A percentile compares a stretch with the other conserved stretches of the same genome.
Evolutionary conservation across 2,888 invertebrate species (phyloP).

Genomic region (Branchipolynoe longqiensis): DNA sequence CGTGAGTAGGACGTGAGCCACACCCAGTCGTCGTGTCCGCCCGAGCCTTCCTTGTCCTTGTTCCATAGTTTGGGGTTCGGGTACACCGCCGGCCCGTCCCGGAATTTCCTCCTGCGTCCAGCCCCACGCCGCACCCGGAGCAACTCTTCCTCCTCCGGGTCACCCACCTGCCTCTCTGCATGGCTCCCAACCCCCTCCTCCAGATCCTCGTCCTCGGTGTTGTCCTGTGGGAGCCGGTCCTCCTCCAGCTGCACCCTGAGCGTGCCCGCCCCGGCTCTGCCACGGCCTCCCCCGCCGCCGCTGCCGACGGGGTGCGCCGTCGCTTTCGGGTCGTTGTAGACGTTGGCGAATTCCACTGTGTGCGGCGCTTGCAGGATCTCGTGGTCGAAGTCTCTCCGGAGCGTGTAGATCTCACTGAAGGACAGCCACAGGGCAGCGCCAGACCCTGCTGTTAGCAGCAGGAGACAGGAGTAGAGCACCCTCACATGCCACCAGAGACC

Average conservation of each 20-base stretch:
- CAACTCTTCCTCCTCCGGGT: constrained; percentile 6
- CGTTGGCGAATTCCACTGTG: constrained; percentile 55
- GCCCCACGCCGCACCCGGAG: background rate
- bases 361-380: constrained; percentile 13
- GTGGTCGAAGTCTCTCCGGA: constrained; percentile 37
- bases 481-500: constrained; percentile 52
- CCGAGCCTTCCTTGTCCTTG: constrained; percentile 36
- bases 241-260: background rate
- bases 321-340: background rate
- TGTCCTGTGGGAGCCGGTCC: background rate
- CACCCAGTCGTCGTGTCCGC: constrained; percentile 62
- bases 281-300: background rate
- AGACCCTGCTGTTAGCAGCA: constrained; percentile 25
- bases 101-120: constrained; percentile 24
- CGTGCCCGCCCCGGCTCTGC: background rate
- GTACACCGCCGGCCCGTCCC: background rate
- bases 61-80: constrained; percentile 12
- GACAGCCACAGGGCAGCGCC: constrained; percentile 21
- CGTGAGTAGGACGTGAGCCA: constrained; percentile 67
- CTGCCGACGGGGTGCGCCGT: background rate
- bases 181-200: background rate
- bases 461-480: constrained; percentile 37
- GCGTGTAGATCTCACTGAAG: constrained; percentile 50
- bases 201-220: background rate
- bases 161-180: background rate